A percentile compares a stretch with the other conserved stretches of the same genome.
Conservation (phyloP, 2,113 vertebrate genomes). For the Taurulus bubalis region DNA sequence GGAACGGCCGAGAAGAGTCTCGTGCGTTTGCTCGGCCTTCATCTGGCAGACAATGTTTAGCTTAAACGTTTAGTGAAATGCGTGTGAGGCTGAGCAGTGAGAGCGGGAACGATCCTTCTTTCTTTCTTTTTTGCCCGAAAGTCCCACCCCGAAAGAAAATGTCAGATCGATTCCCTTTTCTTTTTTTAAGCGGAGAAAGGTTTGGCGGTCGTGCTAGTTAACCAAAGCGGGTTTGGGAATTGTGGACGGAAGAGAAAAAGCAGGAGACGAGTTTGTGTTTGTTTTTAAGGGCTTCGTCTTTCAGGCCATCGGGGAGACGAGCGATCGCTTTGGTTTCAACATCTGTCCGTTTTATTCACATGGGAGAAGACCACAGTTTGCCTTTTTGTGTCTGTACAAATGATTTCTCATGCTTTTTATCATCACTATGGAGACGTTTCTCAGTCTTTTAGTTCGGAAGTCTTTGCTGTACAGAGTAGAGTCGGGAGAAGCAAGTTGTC, state of each 20-base stretch:
- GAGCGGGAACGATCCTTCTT: too few species aligned
- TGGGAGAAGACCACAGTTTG: slow-evolving; percentile 87
- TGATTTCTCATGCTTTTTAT: slow-evolving; percentile 79
- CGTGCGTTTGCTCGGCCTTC: too few species aligned
- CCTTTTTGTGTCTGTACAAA: slow-evolving; percentile 85
- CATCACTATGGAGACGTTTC: slow-evolving; percentile 34
- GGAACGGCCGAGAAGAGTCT: not conserved
- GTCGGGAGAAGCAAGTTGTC: slow-evolving; percentile 82
- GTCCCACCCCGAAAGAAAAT: not conserved
- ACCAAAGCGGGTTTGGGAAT: slow-evolving; percentile 89
- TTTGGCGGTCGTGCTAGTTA: slow-evolving; percentile 82
- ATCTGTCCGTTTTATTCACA: slow-evolving; percentile 13
- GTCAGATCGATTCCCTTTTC: not conserved
- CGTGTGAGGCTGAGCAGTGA: not conserved
- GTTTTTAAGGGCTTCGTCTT: slow-evolving; percentile 87
- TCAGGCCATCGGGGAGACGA: slow-evolving; percentile 81
- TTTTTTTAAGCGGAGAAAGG: slow-evolving; percentile 29
- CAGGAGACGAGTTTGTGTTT: slow-evolving; percentile 58
- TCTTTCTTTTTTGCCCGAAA: not conserved
- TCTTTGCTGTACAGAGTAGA: slow-evolving; percentile 54
- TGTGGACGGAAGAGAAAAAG: slow-evolving; percentile 72
- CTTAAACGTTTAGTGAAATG: too few species aligned
- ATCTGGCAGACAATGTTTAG: too few species aligned
- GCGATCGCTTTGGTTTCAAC: slow-evolving; percentile 78
- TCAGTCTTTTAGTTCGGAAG: not conserved